Evolutionary conservation across 2,888 invertebrate species (phyloP), one percentile per base, ranked within the genome.

Genomic region (Holacanthella duospinosa): DNA sequence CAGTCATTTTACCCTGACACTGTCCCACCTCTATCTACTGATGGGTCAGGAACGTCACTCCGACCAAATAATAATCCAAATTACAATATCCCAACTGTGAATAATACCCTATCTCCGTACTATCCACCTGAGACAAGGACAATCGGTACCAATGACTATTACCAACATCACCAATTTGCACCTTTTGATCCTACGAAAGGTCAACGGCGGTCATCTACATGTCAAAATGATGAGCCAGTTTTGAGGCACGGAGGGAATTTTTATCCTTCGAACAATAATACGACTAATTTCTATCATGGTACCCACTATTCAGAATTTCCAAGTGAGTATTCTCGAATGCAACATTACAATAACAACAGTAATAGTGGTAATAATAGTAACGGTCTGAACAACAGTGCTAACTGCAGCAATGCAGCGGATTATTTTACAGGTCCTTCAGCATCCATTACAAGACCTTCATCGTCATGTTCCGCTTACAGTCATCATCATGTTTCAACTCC

Each of bases 391-490:
- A n/a, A n/a, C n/a, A n/a, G n/a, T 16, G 16, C 36, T 36, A 36
- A 16, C 16, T 36, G 36, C 16, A 36, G 16, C 36, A 21, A 4
- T 48, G 48, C 48, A n/a, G 48, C 19, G 21, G 61, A 61, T 54
- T 64, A 64, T 29, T 64, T 64, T 59, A 55, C 36, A 21, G 43
- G 43, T 29, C 29, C 61, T 28, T 56, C 60, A 53, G n/a, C n/a
- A n/a, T n/a, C n/a, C n/a, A n/a, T n/a, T n/a, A 59, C 36, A 9
- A 29, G 62, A 6, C 44, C 62, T 25, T 43, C 59, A 29, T 43
- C n/a, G 16, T 36, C 59, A 48, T 48, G 48, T 21, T 21, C 48
- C 4, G 6, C 48, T 4, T 48, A 48, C 29, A 36, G 57, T n/a
- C 57, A 57, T 29, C 57, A 57, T 9, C 57, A 57, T 29, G 29